Evolutionary conservation across 2,888 invertebrate species (phyloP).

Genomic region (Alloplasta piceator): DNA sequence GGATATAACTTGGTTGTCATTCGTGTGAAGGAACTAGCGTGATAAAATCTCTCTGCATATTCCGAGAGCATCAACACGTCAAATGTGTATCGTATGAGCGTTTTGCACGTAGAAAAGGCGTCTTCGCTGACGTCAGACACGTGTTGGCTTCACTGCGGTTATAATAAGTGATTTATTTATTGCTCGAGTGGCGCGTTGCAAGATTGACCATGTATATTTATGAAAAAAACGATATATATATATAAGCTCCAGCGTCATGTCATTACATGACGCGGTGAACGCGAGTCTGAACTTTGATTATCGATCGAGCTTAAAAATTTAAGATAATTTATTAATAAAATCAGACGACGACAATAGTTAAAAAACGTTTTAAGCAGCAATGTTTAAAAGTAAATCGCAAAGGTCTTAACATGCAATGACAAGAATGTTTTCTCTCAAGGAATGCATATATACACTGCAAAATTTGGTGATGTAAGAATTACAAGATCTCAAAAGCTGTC

Average conservation of each 20-base stretch:
- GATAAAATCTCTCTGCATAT: conserved; percentile 58
- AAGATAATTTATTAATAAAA: conserved; percentile 3
- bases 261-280: not conserved
- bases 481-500: too few species aligned
- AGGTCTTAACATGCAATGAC: too few species aligned
- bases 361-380: too few species aligned
- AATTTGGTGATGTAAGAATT: too few species aligned
- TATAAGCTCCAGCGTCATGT: not conserved
- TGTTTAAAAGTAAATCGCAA: too few species aligned
- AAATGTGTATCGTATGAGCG: not conserved
- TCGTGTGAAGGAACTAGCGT: conserved; percentile 34
- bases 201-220: conserved; percentile 10
- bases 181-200: conserved; percentile 31
- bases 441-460: too few species aligned
- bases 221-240: not conserved
- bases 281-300: not conserved
- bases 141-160: conserved; percentile 23
- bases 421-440: too few species aligned
- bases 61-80: conserved; percentile 44
- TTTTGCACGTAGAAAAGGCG: not conserved
- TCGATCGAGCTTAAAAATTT: not conserved
- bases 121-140: conserved; percentile 50
- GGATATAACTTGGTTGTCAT: conserved; percentile 36
- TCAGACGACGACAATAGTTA: too few species aligned
- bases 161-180: conserved; percentile 60